phyloP scores from a whole-genome alignment of 2,888 invertebrate species.

The Hartigia nigra region DNA sequence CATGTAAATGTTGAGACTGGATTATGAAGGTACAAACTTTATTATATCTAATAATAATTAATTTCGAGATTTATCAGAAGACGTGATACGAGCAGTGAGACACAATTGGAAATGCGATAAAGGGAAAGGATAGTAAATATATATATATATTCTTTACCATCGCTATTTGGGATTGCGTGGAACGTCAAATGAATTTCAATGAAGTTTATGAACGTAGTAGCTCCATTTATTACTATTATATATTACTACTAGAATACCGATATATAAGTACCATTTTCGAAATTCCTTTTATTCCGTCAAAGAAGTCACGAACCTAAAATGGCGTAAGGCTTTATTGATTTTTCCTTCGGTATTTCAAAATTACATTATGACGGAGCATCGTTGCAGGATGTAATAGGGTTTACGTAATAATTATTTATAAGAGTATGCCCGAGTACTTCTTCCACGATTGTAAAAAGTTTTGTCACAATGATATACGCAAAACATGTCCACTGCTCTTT shows the following conservation, averaged over 20 bases:
- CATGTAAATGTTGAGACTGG: constrained; percentile 53
- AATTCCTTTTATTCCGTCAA: neutral
- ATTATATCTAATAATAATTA: constrained; percentile 26
- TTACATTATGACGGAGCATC: neutral
- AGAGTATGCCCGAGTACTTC: neutral
- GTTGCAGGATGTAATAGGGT: neutral
- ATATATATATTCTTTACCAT: neutral
- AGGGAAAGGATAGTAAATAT: neutral
- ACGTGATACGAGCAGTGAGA: neutral
- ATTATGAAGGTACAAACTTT: constrained; percentile 53
- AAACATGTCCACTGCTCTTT: neutral
- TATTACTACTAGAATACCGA: neutral
- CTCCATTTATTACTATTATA: constrained; percentile 3
- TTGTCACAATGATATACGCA: neutral
- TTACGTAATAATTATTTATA: neutral
- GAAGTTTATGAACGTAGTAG: neutral
- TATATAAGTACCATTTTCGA: neutral
- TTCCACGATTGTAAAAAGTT: neutral
- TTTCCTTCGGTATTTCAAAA: neutral
- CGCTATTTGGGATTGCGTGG: neutral
- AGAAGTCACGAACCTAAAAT: neutral
- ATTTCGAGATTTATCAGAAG: constrained; percentile 18
- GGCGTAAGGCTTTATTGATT: neutral
- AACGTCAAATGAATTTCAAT: neutral
- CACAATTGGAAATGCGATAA: neutral